Evolutionary conservation across 2,113 vertebrate species (phyloP).

Genomic region (Diadophis punctatus): DNA sequence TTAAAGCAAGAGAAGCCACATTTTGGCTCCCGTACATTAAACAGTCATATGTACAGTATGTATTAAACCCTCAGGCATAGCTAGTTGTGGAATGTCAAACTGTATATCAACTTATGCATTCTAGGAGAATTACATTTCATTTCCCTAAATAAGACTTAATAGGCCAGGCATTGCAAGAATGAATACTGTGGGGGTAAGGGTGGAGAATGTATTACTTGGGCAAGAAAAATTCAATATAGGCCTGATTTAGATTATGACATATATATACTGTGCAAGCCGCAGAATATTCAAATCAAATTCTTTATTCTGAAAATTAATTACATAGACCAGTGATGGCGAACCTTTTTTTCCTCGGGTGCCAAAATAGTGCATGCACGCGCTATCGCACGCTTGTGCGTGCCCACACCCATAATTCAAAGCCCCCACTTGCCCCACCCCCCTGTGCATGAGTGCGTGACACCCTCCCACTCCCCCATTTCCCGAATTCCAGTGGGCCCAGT

Average conservation of each 20-base stretch:
- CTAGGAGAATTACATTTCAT: constrained; percentile 15
- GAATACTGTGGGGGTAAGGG: constrained; percentile 11
- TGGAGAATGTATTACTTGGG: not conserved
- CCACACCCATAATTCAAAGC: no score
- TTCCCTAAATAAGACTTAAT: constrained; percentile 17
- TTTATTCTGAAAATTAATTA: constrained; percentile 34
- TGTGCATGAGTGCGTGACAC: no score
- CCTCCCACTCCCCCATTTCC: no score
- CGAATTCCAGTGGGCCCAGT: no score
- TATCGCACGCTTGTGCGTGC: no score
- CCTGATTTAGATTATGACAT: constrained; percentile 1
- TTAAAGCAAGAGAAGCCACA: constrained; percentile 44
- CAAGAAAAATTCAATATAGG: constrained; percentile 18
- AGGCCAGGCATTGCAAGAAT: constrained; percentile 39
- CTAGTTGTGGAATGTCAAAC: constrained; percentile 32
- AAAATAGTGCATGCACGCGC: no score
- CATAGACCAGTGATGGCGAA: no score
- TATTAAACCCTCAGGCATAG: constrained; percentile 48
- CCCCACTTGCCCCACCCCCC: no score
- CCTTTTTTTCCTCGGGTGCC: no score
- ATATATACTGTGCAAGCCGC: constrained; percentile 15
- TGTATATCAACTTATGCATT: constrained; percentile 43
- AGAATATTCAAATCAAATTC: not conserved
- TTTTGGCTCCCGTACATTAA: constrained; percentile 42
- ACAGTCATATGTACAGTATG: constrained; percentile 44